Base-by-base conservation (phyloP, 1,140 invertebrate species). In the Eurosta solidaginis region DNA sequence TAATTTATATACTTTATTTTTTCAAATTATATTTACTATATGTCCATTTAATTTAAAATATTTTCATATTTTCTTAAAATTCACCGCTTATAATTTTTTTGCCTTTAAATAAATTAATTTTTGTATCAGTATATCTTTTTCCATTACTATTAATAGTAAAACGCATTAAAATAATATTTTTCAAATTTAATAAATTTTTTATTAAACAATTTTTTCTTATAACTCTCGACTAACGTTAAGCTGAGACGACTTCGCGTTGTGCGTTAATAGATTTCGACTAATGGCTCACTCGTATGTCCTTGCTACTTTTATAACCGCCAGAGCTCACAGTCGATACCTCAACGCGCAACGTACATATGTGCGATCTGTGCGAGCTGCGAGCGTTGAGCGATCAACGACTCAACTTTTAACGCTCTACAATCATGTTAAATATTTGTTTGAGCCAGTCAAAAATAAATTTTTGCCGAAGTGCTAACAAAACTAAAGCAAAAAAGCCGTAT, bases 231-330 rank as follows among this genome's bases (percentile, higher is more conserved):
- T 40, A 77, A n/a, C 33, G 25, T 74, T 42, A 25, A 54, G 54
- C 50, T 45, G 29, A 85, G 84, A 86, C 85, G 84, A 86, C 85
- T 86, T 86, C 83, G 84, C 82, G 84, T 86, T 84, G 85, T 85
- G 85, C 85, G 83, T 84, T 86, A 84, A 84, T 85, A 86, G 84
- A 85, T 87, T 85, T 85, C 85, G 85, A 87, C 85, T 87, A 86
- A 86, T 87, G 85, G 81, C 83, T 83, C 83, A 80, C 84, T 79
- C 81, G 83, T 86, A 87, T 87, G 85, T 87, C 85, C 85, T 87
- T 87, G 85, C 85, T 84, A 87, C 85, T 87, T 87, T 87, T 87
- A 87, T 87, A 87, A 84, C 82, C 83, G 85, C 40, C 59, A 68
- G 59, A 36, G 59, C 59, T 68, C 33, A 68, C 27, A 68, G 59